Evolutionary conservation across 1,140 invertebrate species (phyloP), one percentile per base, ranked within the genome.

Genomic region (Anthonomus grandis): DNA sequence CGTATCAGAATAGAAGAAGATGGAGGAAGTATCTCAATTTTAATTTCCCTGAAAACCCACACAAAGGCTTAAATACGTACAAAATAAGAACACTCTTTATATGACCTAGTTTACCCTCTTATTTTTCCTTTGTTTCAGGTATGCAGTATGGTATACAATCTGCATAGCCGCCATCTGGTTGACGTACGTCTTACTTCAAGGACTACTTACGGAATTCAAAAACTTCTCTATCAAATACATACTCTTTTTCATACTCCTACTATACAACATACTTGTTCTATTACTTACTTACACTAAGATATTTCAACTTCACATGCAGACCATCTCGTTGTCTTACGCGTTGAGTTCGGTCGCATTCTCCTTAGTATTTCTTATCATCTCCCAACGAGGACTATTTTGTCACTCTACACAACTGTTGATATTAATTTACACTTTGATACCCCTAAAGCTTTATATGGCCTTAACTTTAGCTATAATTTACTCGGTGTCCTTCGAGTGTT

Each of bases 391-490:
- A 41, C 86, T 93, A 63, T 93, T 94, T 70, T 85, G 86, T 31
- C 81, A 91, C 57, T 90, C 87, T 68, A 83, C 93, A 49, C 88
- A 95, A 79, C 87, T 95, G 36, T 76, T 97, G 19, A 77, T 97
- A 34, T 78, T 97, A 46, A 86, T 97, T 69, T 97, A 97, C 70
- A 96, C 93, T 39, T 83, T 95, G 42, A 86, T 97, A 59, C 95
- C 95, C 13, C 80, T 97, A 76, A 92, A 91, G 13, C 74, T 97
- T 1, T 96, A 92, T 77, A 75, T 88, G 39, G 89, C 88, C 67
- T 80, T 93, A 15, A 75, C 83, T 39, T 83, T 94, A 57, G 87
- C 89, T 38, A 76, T 85, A 39, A 54, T 83, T 17, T 95, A 95
- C 74, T 95, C 93, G 1, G 76, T 90, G 18, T 70, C 84, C 4